Percentiles rank a stretch among this genome's conserved stretches.
Evolutionary conservation across 2,888 invertebrate genomes (phyloP).

Genomic region (Mesochorus sp.): DNA sequence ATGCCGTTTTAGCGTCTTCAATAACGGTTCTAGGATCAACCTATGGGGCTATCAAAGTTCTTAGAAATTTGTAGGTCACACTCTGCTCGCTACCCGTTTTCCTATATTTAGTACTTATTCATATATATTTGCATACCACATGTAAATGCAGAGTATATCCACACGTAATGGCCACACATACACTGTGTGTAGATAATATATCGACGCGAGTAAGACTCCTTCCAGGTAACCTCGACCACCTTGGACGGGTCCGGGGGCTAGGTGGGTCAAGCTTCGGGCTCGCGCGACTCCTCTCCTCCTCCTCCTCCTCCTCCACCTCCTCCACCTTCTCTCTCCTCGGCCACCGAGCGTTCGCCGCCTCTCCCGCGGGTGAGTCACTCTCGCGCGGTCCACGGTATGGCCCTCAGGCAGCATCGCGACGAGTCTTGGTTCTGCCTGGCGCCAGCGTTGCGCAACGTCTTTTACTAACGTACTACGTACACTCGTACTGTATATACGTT

Average conservation of each 20-base stretch:
- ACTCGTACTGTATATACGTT: conserved; percentile 26
- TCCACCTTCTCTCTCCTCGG: conserved; percentile 60
- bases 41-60: no score
- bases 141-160: no score
- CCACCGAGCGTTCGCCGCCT: conserved; percentile 68
- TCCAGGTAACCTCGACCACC: conserved; percentile 74
- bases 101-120: no score
- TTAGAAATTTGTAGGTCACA: no score
- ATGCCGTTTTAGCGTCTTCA: no score
- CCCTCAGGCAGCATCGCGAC: conserved; percentile 69
- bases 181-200: conserved; percentile 43
- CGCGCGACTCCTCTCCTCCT: conserved; percentile 57
- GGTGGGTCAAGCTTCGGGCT: conserved; percentile 74
- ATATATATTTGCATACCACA: conserved; percentile 3
- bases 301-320: conserved; percentile 2
- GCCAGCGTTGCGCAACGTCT: conserved; percentile 78
- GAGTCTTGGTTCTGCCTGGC: conserved; percentile 71
- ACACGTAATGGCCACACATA: not conserved
- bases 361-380: conserved; percentile 79
- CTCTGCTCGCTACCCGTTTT: no score
- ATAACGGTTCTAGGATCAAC: no score
- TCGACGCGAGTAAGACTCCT: conserved; percentile 66
- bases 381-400: conserved; percentile 64
- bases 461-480: conserved; percentile 48
- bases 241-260: conserved; percentile 76